Conservation (phyloP, 2,888 invertebrate genomes). For the Spodoptera exigua region DNA sequence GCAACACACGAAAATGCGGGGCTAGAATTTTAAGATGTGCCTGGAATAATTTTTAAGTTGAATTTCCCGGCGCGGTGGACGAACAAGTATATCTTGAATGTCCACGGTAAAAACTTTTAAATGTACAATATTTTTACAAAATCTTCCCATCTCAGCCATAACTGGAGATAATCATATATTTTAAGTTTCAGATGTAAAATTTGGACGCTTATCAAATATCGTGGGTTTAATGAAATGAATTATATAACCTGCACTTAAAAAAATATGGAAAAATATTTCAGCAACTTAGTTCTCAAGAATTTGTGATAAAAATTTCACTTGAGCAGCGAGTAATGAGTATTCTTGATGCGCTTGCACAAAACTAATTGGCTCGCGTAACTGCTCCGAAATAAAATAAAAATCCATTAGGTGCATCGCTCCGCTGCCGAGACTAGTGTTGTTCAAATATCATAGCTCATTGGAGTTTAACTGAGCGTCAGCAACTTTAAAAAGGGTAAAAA, state of each 20-base stretch:
- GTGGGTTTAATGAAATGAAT: background rate
- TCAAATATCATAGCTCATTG: slow-evolving; percentile 46
- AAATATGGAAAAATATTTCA: slow-evolving; percentile 2
- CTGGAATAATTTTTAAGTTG: slow-evolving; percentile 47
- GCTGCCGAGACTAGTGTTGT: slow-evolving; percentile 65
- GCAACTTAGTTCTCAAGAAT: slow-evolving; percentile 31
- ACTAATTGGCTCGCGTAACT: slow-evolving; percentile 82
- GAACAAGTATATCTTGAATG: slow-evolving; percentile 48
- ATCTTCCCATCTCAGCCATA: slow-evolving; percentile 8
- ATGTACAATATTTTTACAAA: slow-evolving; percentile 29
- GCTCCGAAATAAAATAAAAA: slow-evolving; percentile 81
- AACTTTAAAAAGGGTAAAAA: slow-evolving; percentile 5
- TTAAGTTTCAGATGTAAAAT: background rate
- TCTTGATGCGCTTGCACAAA: slow-evolving; percentile 80
- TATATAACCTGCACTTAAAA: background rate
- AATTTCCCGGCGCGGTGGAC: slow-evolving; percentile 34
- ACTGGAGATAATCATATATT: slow-evolving; percentile 25
- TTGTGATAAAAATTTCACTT: slow-evolving; percentile 67
- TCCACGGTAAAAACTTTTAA: slow-evolving; percentile 38
- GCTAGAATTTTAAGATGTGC: slow-evolving; percentile 54
- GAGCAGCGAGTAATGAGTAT: slow-evolving; percentile 75
- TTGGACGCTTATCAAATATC: background rate
- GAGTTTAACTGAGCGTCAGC: slow-evolving; percentile 27
- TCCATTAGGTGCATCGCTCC: slow-evolving; percentile 74
- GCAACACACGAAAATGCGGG: slow-evolving; percentile 59